Conservation (phyloP, 1,140 invertebrate species). For the Drosophila burlai region DNA sequence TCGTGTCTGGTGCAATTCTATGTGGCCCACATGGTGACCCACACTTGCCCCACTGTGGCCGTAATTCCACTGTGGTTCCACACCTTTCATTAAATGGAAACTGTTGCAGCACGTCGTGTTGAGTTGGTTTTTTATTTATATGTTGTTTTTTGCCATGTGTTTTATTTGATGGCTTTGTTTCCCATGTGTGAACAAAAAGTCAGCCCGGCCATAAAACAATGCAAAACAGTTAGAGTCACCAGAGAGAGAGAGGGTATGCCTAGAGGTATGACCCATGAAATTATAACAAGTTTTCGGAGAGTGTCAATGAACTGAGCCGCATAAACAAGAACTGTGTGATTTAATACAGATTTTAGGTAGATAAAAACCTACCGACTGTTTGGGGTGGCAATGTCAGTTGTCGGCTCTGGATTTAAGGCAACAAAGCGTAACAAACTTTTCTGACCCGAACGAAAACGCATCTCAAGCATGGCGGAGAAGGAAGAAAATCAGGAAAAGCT, state of each 20-base stretch:
- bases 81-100: conserved; percentile 73
- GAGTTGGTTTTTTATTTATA: conserved; percentile 9
- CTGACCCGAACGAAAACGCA: conserved; percentile 26
- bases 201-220: conserved; percentile 76
- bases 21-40: conserved; percentile 50
- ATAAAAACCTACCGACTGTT: not conserved
- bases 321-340: conserved; percentile 42
- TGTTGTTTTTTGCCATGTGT: not conserved
- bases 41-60: conserved; percentile 37
- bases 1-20: too few relatives aligned
- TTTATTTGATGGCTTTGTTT: conserved; percentile 60
- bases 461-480: conserved; percentile 37
- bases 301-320: conserved; percentile 72
- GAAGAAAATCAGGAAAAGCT: conserved; percentile 10
- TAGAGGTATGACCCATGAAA: conserved; percentile 47
- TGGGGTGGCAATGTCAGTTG: conserved; percentile 26
- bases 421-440: conserved; percentile 40
- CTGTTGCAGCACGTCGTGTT: conserved; percentile 66
- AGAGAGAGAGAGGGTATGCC: conserved; percentile 19
- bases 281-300: conserved; percentile 60
- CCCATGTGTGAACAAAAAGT: conserved; percentile 75
- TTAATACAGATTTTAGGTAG: conserved; percentile 11
- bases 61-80: conserved; percentile 50
- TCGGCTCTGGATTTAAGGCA: conserved; percentile 17
- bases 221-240: conserved; percentile 78